Base-by-base conservation (phyloP, 2,797 vertebrate species). In the Phyllotis vaccarum region DNA sequence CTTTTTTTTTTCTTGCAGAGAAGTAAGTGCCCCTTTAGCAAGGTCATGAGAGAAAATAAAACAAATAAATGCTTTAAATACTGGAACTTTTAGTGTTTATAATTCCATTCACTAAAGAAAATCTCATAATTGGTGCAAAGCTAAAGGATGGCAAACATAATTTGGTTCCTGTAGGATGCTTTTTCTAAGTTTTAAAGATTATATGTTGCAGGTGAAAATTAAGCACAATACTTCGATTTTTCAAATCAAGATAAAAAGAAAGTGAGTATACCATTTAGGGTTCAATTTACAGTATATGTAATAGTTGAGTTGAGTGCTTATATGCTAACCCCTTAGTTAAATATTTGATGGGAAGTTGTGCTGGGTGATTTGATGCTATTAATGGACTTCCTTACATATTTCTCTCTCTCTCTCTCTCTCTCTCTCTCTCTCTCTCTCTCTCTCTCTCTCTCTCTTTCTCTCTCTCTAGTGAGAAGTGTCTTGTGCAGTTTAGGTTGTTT, bases 61-160 rank as follows among this genome's bases (percentile, higher is more conserved):
- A 93, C 31, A 90, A 87, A 29, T 49, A 92, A 78, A 24, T 52
- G 79, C 62, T 86, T 80, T 81, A 94, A 62, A 29, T 70, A 92
- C 37, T 72, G 93, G 91, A 89, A 4, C 74, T 92, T 72, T 5
- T 64, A 86, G 12, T 80, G 89, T 6, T 89, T 91, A 95, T 79
- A 89, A 89, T 80, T 93, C 24, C 5, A 1, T 31, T 90, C 62
- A 91, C 90, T 95, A 95, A 95, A 80, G 46, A 93, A 97, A 95
- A 92, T 86, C 43, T 95, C 56, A 62, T 94, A 93, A 86, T 93
- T 94, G 75, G 68, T 95, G 82, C 29, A 97, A 24, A 87, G 24
- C n/a, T 78, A 46, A 96, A 37, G 40, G 90, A 95, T 29, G 14
- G 37, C 70, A 93, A 97, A 95, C 21, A 92, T 93, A 92, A 91